Conservation (phyloP, 2,888 invertebrate genomes). For the Torymus texanus region DNA sequence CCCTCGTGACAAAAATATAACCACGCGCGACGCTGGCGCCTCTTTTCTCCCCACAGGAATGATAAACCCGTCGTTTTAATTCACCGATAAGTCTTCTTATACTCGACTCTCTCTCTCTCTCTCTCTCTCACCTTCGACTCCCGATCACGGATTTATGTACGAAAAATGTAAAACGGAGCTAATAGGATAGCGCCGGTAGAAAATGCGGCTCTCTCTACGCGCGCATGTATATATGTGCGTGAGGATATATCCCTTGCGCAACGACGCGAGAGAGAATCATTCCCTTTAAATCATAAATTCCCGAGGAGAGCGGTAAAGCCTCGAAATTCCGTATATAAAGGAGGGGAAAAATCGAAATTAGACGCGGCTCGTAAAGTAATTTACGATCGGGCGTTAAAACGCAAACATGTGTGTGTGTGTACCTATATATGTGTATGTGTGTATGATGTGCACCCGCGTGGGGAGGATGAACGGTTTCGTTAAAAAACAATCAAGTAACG, state of each 20-base stretch:
- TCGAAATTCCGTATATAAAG: constrained; percentile 19
- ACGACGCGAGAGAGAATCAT: constrained; percentile 6
- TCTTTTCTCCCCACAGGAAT: neutral
- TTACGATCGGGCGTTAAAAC: constrained; percentile 14
- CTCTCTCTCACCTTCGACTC: constrained; percentile 29
- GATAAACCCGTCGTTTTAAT: constrained; percentile 31
- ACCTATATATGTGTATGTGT: too few relatives aligned
- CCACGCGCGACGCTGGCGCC: neutral
- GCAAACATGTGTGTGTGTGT: neutral
- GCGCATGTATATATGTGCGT: neutral
- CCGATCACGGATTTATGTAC: constrained; percentile 36
- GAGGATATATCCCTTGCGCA: constrained; percentile 8
- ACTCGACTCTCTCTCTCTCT: constrained; percentile 5
- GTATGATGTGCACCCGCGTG: too few relatives aligned
- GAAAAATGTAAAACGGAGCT: constrained; percentile 36
- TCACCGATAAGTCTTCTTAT: constrained; percentile 28
- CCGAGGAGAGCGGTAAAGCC: constrained; percentile 8
- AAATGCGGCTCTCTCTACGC: too few relatives aligned
- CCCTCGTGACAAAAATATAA: neutral
- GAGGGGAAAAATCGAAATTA: constrained; percentile 17
- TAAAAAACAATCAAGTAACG: constrained; percentile 25
- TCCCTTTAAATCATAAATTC: constrained; percentile 41
- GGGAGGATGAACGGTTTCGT: too few relatives aligned
- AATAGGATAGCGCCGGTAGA: constrained; percentile 16
- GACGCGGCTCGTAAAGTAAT: constrained; percentile 23